Evolutionary conservation across 2,888 invertebrate species (phyloP).

Genomic region (Eristalinus aeneus): DNA sequence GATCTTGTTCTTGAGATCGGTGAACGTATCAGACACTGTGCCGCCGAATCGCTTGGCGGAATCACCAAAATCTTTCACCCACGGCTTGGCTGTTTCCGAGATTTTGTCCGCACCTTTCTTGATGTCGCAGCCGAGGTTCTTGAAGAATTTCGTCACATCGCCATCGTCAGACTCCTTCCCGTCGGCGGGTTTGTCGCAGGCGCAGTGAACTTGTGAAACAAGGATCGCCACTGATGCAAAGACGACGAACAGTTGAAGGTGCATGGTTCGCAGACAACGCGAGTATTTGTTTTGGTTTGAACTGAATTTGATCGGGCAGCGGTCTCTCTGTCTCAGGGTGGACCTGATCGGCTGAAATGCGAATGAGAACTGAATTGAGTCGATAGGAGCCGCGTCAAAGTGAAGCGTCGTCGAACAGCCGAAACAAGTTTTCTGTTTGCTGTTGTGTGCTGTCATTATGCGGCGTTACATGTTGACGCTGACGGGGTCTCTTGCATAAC

Average conservation of each 20-base stretch:
- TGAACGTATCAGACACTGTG: conserved; percentile 76
- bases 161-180: conserved; percentile 73
- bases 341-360: conserved; percentile 45
- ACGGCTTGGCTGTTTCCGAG: conserved; percentile 76
- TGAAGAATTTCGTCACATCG: conserved; percentile 75
- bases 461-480: not conserved
- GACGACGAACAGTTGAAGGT: conserved; percentile 26
- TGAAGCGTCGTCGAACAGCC: not conserved
- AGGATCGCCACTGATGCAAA: not conserved
- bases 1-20: conserved; percentile 77
- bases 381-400: conserved; percentile 1
- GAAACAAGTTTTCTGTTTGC: not conserved
- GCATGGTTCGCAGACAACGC: conserved; percentile 30
- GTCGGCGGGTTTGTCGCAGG: conserved; percentile 53
- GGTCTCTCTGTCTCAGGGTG: not conserved
- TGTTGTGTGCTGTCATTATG: not conserved
- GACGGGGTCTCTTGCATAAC: not conserved
- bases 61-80: conserved; percentile 75
- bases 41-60: conserved; percentile 76
- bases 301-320: not conserved
- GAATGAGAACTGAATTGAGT: conserved; percentile 39
- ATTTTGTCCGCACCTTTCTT: conserved; percentile 76
- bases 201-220: conserved; percentile 40
- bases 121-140: conserved; percentile 76
- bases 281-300: not conserved